phyloP scores from a whole-genome alignment of 2,113 vertebrate species.

The Choloepus hoffmanni region DNA sequence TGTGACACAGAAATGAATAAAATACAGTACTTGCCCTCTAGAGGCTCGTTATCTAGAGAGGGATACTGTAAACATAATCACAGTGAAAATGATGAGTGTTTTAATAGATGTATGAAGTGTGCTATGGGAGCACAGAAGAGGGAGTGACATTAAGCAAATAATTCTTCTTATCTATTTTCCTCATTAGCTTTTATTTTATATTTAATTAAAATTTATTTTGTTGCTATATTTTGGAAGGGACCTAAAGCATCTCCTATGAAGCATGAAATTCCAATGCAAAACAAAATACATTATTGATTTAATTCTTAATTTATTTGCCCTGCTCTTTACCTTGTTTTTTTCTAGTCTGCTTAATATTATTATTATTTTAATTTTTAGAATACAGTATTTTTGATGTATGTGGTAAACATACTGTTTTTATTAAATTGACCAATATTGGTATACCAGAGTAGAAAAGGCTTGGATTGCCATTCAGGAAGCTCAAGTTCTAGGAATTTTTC shows the following conservation, averaged over 20 bases:
- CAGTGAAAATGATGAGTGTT: neutral
- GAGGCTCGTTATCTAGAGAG: slow-evolving; percentile 7
- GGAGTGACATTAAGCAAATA: neutral
- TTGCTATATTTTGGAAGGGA: neutral
- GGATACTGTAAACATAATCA: neutral
- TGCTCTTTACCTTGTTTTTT: neutral
- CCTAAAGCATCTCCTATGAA: neutral
- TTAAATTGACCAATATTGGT: neutral
- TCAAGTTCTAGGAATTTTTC: neutral
- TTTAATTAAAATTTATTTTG: slow-evolving; percentile 37
- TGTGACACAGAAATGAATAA: slow-evolving; percentile 47
- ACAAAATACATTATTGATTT: neutral
- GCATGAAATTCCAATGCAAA: neutral
- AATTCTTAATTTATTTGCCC: neutral
- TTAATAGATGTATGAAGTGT: slow-evolving; percentile 24
- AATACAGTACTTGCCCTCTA: neutral
- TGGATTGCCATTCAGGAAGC: neutral
- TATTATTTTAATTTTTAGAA: neutral
- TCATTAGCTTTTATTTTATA: slow-evolving; percentile 40
- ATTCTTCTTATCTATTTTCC: neutral
- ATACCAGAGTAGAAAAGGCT: neutral
- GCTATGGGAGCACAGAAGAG: neutral
- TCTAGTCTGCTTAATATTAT: neutral
- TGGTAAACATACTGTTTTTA: neutral
- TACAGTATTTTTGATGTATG: neutral